phyloP scores from a whole-genome alignment of 2,113 vertebrate species.

The Pitta sordida region DNA sequence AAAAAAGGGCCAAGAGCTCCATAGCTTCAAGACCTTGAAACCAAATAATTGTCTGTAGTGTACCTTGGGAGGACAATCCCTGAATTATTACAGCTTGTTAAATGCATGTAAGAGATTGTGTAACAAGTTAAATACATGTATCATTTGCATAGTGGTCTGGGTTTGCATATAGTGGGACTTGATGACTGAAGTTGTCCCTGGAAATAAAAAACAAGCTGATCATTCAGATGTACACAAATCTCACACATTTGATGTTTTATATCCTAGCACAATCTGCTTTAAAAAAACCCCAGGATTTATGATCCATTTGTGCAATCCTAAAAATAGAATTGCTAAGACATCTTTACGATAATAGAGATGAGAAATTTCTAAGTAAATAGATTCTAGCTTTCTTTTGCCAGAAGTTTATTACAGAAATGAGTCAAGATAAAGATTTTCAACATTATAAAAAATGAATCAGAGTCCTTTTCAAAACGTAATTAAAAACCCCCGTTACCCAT shows the following conservation, averaged over 20 bases:
- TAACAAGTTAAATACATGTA: background rate
- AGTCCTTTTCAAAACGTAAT: background rate
- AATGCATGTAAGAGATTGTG: background rate
- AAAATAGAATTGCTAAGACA: conserved; percentile 35
- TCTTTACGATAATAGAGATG: conserved; percentile 33
- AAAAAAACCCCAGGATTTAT: conserved; percentile 22
- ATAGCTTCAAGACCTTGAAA: background rate
- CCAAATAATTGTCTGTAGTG: background rate
- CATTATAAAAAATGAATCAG: background rate
- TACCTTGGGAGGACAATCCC: background rate
- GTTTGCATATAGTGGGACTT: background rate
- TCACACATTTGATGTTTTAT: background rate
- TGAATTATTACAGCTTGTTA: background rate
- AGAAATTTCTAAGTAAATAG: conserved; percentile 46
- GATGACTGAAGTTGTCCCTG: background rate
- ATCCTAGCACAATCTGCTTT: conserved; percentile 21
- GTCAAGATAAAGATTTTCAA: conserved; percentile 27
- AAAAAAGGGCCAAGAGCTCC: background rate
- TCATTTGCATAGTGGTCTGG: background rate
- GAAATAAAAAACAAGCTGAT: background rate
- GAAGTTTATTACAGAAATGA: conserved; percentile 43
- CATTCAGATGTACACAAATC: background rate
- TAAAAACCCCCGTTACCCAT: background rate
- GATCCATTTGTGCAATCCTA: background rate
- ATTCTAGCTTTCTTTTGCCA: background rate